Conservation (phyloP, 2,113 vertebrate species). For the Notechis scutatus region DNA sequence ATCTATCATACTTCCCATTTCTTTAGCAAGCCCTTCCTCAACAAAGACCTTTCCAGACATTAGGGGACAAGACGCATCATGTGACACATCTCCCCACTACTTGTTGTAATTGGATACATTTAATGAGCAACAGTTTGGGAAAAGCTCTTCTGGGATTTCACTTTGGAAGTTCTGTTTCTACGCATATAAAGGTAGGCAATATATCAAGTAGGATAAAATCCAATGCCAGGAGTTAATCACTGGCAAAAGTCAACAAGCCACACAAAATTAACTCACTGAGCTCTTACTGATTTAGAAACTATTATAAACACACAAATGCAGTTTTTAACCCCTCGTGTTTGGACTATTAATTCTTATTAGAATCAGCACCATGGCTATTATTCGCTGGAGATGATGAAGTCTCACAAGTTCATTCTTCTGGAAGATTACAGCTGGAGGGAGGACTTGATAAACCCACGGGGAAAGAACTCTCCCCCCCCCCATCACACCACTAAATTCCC, state of each 20-base stretch:
- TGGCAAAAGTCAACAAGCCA: not conserved
- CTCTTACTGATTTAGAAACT: not conserved
- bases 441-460: not conserved
- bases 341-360: not conserved
- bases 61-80: not conserved
- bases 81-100: not conserved
- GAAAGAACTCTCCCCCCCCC: not conserved
- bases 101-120: not conserved
- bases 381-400: not conserved
- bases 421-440: not conserved
- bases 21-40: not conserved
- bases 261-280: not conserved
- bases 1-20: not conserved
- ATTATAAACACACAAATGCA: not conserved
- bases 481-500: not conserved
- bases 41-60: not conserved
- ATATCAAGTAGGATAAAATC: not conserved
- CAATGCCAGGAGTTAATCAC: not conserved
- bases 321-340: not conserved
- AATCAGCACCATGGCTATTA: not conserved
- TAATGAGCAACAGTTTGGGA: not conserved
- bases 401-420: not conserved
- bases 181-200: not conserved
- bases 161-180: not conserved
- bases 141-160: not conserved